Conservation (phyloP, 1,140 invertebrate species). For the Drosophila truncata region DNA sequence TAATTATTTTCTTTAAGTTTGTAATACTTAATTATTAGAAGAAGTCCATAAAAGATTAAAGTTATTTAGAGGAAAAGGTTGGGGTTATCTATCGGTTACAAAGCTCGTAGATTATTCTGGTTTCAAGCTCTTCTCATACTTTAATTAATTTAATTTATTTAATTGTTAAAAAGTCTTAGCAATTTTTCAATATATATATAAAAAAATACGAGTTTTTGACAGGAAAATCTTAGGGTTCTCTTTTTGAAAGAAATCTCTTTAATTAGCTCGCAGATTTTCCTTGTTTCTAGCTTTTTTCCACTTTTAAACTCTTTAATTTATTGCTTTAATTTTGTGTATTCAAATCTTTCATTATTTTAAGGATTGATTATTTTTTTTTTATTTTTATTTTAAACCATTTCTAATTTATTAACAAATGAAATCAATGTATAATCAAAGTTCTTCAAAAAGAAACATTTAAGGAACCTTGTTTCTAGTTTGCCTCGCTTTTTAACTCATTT, state of each 20-base stretch:
- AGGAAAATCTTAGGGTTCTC: neutral
- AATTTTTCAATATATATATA: too few relatives aligned
- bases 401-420: neutral
- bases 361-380: neutral
- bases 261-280: neutral
- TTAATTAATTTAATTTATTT: too few relatives aligned
- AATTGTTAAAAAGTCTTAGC: too few relatives aligned
- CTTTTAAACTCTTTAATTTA: neutral
- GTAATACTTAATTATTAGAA: too few relatives aligned
- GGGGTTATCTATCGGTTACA: too few relatives aligned
- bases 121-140: too few relatives aligned
- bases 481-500: neutral
- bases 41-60: too few relatives aligned
- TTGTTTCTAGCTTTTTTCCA: neutral
- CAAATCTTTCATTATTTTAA: too few relatives aligned
- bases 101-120: too few relatives aligned
- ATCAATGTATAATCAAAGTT: neutral
- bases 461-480: neutral
- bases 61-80: too few relatives aligned
- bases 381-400: neutral
- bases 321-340: too few relatives aligned
- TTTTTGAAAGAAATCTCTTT: neutral
- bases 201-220: too few relatives aligned
- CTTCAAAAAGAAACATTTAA: neutral
- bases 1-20: neutral